These are phyloP conservation scores for Neomorphus geoffroyi DNA, from an alignment of 2,797 vertebrate genomes.

Conservation along the genomic window DNA sequence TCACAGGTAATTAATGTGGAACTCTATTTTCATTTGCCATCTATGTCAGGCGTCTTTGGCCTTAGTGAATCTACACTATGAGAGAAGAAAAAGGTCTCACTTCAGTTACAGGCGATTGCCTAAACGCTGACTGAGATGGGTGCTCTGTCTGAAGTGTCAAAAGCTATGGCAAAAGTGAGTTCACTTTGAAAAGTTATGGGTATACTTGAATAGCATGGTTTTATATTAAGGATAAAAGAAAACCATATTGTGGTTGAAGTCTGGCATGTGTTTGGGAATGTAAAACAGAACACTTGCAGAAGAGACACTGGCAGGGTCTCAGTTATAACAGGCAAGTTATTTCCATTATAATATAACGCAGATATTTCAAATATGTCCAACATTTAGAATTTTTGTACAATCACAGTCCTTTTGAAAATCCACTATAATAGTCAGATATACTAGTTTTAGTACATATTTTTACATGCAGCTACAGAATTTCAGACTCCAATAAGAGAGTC, in stretches of 20 bases:
- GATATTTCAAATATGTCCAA: slow-evolving; percentile 13
- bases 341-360: slow-evolving; percentile 6
- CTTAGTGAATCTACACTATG: not conserved
- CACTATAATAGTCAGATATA: not conserved
- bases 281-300: slow-evolving; percentile 29
- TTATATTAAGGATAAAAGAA: not conserved
- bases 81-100: not conserved
- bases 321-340: slow-evolving; percentile 3
- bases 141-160: not conserved
- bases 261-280: slow-evolving; percentile 5
- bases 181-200: not conserved
- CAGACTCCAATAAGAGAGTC: not conserved
- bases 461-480: not conserved
- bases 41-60: not conserved
- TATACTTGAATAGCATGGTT: not conserved
- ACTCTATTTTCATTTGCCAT: not conserved
- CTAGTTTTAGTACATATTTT: not conserved
- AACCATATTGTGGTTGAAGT: slow-evolving; percentile 11
- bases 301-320: not conserved
- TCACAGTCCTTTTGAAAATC: not conserved
- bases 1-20: not conserved
- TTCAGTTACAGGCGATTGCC: not conserved
- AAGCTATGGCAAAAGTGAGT: not conserved
- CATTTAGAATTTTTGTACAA: not conserved
- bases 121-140: not conserved